Conservation (phyloP, 2,888 invertebrate genomes). For the Phania funesta region DNA sequence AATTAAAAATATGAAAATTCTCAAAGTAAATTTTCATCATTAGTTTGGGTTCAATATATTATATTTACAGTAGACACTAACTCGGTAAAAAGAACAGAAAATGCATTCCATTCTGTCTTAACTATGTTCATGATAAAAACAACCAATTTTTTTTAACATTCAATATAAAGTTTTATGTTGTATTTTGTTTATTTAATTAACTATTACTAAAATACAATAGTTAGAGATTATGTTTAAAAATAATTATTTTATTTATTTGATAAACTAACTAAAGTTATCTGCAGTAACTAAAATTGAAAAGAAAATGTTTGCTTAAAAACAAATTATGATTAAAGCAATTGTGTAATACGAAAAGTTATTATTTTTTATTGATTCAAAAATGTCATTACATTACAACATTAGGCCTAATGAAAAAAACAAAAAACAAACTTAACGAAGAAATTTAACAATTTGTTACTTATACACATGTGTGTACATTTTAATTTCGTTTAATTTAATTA, state of each 20-base stretch:
- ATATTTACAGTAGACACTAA: no score
- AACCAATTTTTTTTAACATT: conserved; percentile 52
- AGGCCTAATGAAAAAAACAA: conserved; percentile 3
- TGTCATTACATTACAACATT: conserved; percentile 19
- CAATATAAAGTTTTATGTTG: conserved; percentile 54
- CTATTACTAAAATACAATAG: conserved; percentile 55
- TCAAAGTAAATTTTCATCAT: no score
- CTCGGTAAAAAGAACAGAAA: neutral
- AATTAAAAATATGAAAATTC: no score
- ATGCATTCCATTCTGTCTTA: neutral
- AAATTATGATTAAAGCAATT: conserved; percentile 1
- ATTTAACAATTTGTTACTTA: conserved; percentile 22
- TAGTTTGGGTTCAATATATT: no score
- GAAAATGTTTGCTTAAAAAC: conserved; percentile 7
- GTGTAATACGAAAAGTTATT: neutral
- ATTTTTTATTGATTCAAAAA: neutral
- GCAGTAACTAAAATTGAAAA: neutral
- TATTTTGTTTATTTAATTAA: conserved; percentile 33
- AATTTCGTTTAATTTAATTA: neutral
- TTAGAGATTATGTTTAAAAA: conserved; percentile 35
- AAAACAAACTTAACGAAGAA: conserved; percentile 46
- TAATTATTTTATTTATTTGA: conserved; percentile 45
- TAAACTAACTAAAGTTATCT: conserved; percentile 49
- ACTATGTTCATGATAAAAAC: neutral
- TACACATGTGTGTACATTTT: neutral